phyloP scores from a whole-genome alignment of 1,140 invertebrate species.

The Acyrthosiphon pisum region DNA sequence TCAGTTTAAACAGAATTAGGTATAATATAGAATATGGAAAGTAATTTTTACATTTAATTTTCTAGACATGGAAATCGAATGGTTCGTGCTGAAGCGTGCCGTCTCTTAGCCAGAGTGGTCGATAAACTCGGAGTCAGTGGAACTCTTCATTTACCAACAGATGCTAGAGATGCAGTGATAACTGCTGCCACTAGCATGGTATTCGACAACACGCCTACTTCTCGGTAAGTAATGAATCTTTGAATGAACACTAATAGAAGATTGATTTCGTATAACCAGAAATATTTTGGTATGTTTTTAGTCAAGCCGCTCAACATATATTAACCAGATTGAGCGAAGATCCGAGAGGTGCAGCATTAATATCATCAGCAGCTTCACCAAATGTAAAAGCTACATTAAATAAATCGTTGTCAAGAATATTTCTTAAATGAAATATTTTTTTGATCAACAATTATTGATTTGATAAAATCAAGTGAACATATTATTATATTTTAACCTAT shows the following conservation, averaged over 20 bases:
- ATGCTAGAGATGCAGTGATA: constrained; percentile 81
- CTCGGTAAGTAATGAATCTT: constrained; percentile 7
- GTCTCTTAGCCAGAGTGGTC: constrained; percentile 74
- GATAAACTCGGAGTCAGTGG: constrained; percentile 77
- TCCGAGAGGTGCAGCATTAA: constrained; percentile 46
- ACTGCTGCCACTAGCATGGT: constrained; percentile 81
- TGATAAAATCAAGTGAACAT: not conserved
- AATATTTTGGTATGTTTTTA: not conserved
- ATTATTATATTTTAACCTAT: not conserved
- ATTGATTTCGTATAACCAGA: not conserved
- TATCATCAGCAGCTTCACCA: constrained; percentile 47
- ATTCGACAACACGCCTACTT: constrained; percentile 68
- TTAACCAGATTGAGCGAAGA: constrained; percentile 46
- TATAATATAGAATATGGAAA: not conserved
- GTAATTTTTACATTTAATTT: constrained; percentile 59
- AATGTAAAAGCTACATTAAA: constrained; percentile 51
- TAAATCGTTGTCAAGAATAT: constrained; percentile 55
- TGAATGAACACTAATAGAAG: not conserved
- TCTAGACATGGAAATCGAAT: constrained; percentile 83
- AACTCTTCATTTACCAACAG: constrained; percentile 75
- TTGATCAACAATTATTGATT: constrained; percentile 42
- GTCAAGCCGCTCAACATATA: constrained; percentile 53
- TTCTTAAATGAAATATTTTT: constrained; percentile 55
- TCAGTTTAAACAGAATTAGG: not conserved
- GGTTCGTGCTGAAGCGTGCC: constrained; percentile 80